Base-by-base conservation (phyloP, 2,113 vertebrate species). In the Hippocampus zosterae region DNA sequence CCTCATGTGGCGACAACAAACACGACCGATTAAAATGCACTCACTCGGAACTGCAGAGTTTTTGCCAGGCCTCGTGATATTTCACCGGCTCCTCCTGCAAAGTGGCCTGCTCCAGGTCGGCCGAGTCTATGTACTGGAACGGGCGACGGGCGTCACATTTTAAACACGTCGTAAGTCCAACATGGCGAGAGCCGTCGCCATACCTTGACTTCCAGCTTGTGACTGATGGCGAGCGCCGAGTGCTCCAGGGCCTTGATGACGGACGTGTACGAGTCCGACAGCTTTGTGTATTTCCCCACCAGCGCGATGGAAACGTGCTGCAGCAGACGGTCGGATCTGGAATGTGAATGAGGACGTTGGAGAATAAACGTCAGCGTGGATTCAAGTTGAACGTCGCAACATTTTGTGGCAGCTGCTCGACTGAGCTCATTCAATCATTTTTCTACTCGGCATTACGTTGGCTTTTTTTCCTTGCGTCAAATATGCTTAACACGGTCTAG, bases 31-130 rank as follows among this genome's bases (percentile, higher is more conserved):
- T 50, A 41, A 41, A 37, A 37, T 62, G 37, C 65, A 87, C 95
- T 96, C 75, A 99, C 96, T 98, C 85, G 61, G 96, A 92, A 10
- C 93, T 96, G 74, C 97, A 99, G 13, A 99, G 96, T 61, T 95
- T 98, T 86, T 98, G 97, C 97, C 97, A 99, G 0, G 97, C 97
- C 69, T 98, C 96, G 0, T 98, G 97, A 81, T 98, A 99, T 59
- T 94, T 92, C n/a, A 99, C 96, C 0, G 97, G 97, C 29, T 99
- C 96, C 0, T 95, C 94, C 81, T 93, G 90, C 73, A 95, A 77
- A 23, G 93, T 94, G 3, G 81, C 72, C 0, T 80, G 86, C 86
- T 98, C 97, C 91, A 98, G 56, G 86, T 98, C 97, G 27, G 94
- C 94, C 69, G 97, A 99, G 83, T 98, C 96, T 2, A 99, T 93